Evolutionary conservation across 2,797 vertebrate species (phyloP).

Genomic region (Echeneis naucrates): DNA sequence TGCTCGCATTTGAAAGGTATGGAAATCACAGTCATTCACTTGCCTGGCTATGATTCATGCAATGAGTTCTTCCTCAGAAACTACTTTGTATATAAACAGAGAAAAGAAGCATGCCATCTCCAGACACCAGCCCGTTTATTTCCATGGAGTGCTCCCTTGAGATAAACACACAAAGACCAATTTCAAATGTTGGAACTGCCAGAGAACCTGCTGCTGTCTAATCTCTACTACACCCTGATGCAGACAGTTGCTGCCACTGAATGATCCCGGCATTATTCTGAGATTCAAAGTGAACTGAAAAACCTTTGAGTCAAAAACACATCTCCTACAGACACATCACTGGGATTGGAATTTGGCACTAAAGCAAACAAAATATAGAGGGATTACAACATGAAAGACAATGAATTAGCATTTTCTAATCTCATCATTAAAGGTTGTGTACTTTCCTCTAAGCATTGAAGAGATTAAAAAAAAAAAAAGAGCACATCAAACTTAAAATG

Average conservation of each 20-base stretch:
- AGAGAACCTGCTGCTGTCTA: conserved; percentile 46
- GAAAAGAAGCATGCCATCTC: too few relatives aligned
- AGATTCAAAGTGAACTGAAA: conserved; percentile 37
- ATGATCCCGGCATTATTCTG: conserved; percentile 34
- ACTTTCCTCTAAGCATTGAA: conserved; percentile 34
- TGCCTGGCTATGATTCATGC: conserved; percentile 51
- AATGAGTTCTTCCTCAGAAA: conserved; percentile 54
- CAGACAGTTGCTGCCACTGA: conserved; percentile 39
- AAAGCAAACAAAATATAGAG: conserved; percentile 24
- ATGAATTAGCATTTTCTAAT: conserved; percentile 18
- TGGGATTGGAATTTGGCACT: conserved; percentile 28
- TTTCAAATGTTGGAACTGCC: conserved; percentile 53
- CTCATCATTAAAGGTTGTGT: conserved; percentile 22
- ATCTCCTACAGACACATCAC: conserved; percentile 40
- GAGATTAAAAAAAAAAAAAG: conserved; percentile 30
- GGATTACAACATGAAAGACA: conserved; percentile 45
- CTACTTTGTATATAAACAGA: conserved; percentile 49
- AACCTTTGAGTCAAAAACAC: conserved; percentile 36
- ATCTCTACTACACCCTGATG: conserved; percentile 34
- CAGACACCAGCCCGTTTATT: too few relatives aligned
- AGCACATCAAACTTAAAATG: conserved; percentile 34
- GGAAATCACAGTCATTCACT: conserved; percentile 65
- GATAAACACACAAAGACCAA: conserved; percentile 62
- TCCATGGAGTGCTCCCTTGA: conserved; percentile 58
- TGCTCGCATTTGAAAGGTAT: conserved; percentile 52